Base-by-base conservation (phyloP, 2,113 vertebrate species). In the Rhabdornis inornatus region DNA sequence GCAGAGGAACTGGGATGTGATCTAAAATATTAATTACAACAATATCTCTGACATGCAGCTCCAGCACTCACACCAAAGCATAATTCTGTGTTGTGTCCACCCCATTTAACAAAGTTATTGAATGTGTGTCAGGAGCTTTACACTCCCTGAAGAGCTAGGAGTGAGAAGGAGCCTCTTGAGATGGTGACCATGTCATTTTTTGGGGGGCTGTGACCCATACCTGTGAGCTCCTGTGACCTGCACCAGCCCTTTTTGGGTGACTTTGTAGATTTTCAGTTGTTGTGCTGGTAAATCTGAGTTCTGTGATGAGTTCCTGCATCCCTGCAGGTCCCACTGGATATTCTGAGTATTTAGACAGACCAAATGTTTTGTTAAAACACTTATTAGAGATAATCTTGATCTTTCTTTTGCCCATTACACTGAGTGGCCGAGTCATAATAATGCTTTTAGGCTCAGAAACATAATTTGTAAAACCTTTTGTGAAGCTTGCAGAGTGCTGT, bases 111-210 rank as follows among this genome's bases (percentile, higher is more conserved):
- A 4, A 16, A 72, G 57, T 16, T 23, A 4, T 28, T 11, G 49
- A 27, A 10, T 15, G 35, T 8, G 19, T 17, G 16, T 8, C 33
- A 42, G 69, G 74, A 59, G 42, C 14, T 90, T 87, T 27, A 2
- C 5, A 0, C 9, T 57, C 68, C 50, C 78, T 45, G 3, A 10
- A 49, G 37, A 31, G 15, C 0, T 45, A 49, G 22, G 53, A 61
- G 52, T 11, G 60, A n/a, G 81, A 35, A 72, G 25, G 28, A 80
- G 8, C 22, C 66, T 66, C 45, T 12, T 11, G 39, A 37, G 44
- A 15, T 0, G 20, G 27, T 31, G 44, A 31, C 16, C 3, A 0
- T 9, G n/a, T 0, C 1, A 1, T 28, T 40, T 45, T 53, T 40
- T 3, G 8, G 52, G 8, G 15, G 35, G 33, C 31, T 37, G 13